phyloP scores from a whole-genome alignment of 2,888 invertebrate genomes.

The Amiota communis region DNA sequence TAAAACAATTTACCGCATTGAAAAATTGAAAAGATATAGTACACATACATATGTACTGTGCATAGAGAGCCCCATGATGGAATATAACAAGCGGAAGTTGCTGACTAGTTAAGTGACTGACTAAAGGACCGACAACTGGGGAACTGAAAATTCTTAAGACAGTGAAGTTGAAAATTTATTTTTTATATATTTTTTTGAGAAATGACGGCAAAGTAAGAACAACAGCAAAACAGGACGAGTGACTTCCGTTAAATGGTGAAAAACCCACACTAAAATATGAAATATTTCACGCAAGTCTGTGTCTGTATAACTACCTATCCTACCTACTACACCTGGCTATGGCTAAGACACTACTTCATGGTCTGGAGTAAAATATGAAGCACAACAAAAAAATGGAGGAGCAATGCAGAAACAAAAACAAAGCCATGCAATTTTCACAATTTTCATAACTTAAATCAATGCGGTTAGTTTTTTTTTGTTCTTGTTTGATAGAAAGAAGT shows the following conservation, averaged over 20 bases:
- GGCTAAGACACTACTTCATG: too few relatives aligned
- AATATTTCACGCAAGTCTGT: conserved; percentile 6
- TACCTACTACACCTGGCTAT: too few relatives aligned
- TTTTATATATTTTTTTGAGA: neutral
- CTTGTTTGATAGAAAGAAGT: neutral
- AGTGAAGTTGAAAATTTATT: neutral
- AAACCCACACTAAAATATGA: neutral
- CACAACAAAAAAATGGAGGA: neutral
- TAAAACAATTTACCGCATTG: conserved; percentile 27
- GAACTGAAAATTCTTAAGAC: neutral
- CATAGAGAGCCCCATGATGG: neutral
- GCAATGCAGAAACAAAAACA: neutral
- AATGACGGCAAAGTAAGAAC: conserved; percentile 32
- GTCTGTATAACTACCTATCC: neutral
- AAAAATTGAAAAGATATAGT: conserved; percentile 22
- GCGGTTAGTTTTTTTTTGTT: conserved; percentile 5
- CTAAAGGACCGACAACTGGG: neutral
- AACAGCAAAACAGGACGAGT: conserved; percentile 33
- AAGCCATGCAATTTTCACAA: conserved; percentile 24
- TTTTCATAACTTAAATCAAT: conserved; percentile 28
- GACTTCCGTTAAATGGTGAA: conserved; percentile 50
- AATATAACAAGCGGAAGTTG: conserved; percentile 24
- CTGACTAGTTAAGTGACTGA: conserved; percentile 23
- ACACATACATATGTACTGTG: too few relatives aligned
- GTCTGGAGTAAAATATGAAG: neutral